A percentile compares a stretch with the other conserved stretches of the same genome.
Evolutionary conservation across 2,888 invertebrate genomes (phyloP).

Genomic region (Bombylius discolor): DNA sequence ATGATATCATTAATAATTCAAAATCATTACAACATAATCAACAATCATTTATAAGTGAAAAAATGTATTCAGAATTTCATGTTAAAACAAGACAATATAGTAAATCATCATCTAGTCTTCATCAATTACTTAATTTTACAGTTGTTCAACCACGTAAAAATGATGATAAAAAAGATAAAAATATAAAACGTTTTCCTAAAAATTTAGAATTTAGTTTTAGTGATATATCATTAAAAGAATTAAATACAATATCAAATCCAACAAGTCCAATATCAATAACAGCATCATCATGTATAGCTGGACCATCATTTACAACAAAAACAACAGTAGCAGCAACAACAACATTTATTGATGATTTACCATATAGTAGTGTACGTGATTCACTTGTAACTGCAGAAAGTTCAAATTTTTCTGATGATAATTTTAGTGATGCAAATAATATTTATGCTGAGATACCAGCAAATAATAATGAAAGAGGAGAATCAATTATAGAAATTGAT

Average conservation of each 20-base stretch:
- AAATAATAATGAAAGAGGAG: no score
- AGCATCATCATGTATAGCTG: neutral
- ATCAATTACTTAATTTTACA: constrained; percentile 33
- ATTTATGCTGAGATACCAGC: no score
- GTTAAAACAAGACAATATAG: constrained; percentile 55
- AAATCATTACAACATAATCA: constrained; percentile 27
- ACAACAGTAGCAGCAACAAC: constrained; percentile 17
- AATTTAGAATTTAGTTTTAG: constrained; percentile 4
- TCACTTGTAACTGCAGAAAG: constrained; percentile 37
- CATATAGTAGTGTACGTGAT: constrained; percentile 57
- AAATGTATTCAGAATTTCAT: constrained; percentile 56
- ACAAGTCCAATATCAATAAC: neutral
- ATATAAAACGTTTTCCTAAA: neutral
- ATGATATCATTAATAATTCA: neutral
- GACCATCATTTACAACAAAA: neutral
- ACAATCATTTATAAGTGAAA: constrained; percentile 54
- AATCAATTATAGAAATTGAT: no score
- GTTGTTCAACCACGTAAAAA: constrained; percentile 24
- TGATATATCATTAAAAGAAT: neutral
- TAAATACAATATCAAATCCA: neutral
- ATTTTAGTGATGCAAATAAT: no score
- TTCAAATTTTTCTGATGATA: no score
- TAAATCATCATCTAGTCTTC: constrained; percentile 49
- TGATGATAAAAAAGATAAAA: neutral
- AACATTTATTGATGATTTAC: constrained; percentile 47